A percentile compares a stretch with the other conserved stretches of the same genome.
Conservation (phyloP, 2,113 vertebrate species). For the Trogon surrucura region DNA sequence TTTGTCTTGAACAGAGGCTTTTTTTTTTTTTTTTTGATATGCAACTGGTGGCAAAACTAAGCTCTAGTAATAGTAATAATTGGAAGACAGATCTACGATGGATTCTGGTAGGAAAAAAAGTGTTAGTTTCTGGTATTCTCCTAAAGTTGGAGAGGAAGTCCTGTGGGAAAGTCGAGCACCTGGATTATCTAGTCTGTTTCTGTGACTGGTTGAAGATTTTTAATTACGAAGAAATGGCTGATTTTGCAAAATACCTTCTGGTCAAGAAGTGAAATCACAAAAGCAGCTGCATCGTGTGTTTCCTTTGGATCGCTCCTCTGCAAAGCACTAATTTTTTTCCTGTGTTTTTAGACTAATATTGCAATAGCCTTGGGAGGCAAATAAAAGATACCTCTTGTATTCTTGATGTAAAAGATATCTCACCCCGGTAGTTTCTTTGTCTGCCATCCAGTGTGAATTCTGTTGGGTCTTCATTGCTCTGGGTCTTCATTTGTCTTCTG, state of each 20-base stretch:
- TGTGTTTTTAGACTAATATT: background rate
- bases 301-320: background rate
- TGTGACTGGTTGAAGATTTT: background rate
- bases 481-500: background rate
- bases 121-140: background rate
- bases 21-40: conserved; percentile 6
- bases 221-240: conserved; percentile 12
- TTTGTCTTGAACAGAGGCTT: background rate
- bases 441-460: background rate
- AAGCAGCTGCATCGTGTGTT: background rate
- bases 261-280: conserved; percentile 2
- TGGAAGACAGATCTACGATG: background rate
- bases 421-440: background rate
- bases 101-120: background rate
- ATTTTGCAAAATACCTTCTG: conserved; percentile 11
- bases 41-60: conserved; percentile 14
- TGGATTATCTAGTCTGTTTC: background rate
- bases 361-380: background rate
- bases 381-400: background rate
- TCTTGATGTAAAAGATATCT: background rate
- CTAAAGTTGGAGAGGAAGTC: background rate
- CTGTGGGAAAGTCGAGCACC: background rate
- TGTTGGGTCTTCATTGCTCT: background rate
- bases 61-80: background rate
- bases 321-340: background rate